These are phyloP conservation scores for Theristus sp. DNA, from an alignment of 2,888 invertebrate species.

Conservation along the genomic window DNA sequence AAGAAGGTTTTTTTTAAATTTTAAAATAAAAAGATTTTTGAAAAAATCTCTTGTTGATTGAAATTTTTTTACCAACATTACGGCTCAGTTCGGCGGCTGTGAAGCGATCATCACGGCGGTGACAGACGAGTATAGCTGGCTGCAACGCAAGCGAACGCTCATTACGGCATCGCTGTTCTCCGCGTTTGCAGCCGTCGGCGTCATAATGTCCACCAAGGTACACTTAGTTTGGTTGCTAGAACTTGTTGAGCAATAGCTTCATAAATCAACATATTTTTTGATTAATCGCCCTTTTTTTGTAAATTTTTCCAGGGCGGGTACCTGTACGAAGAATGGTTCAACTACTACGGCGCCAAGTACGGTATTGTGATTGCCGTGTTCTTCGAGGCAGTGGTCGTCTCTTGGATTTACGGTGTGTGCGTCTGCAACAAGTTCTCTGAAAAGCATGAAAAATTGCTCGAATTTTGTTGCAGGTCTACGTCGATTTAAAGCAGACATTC, in stretches of 20 bases:
- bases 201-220: slow-evolving; percentile 74
- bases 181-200: slow-evolving; percentile 64
- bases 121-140: slow-evolving; percentile 82
- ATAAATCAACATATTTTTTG: too few relatives aligned
- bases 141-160: slow-evolving; percentile 70
- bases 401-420: slow-evolving; percentile 78
- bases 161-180: slow-evolving; percentile 79
- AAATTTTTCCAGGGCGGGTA: slow-evolving; percentile 92
- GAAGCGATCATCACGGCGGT: slow-evolving; percentile 95
- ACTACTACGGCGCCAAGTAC: slow-evolving; percentile 86
- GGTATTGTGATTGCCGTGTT: slow-evolving; percentile 62
- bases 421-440: too few relatives aligned
- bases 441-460: too few relatives aligned
- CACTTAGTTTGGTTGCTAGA: too few relatives aligned
- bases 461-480: slow-evolving; percentile 54
- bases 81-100: slow-evolving; percentile 83
- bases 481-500: slow-evolving; percentile 76
- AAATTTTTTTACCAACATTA: not conserved
- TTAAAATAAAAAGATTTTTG: too few relatives aligned
- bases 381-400: slow-evolving; percentile 85
- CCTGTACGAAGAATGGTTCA: slow-evolving; percentile 81
- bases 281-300: too few relatives aligned
- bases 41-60: not conserved
- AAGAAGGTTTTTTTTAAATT: too few relatives aligned
- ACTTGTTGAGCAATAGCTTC: too few relatives aligned